These are phyloP conservation scores for Eumacrocentrus americanus DNA, from an alignment of 2,888 invertebrate genomes.

Conservation along the genomic window DNA sequence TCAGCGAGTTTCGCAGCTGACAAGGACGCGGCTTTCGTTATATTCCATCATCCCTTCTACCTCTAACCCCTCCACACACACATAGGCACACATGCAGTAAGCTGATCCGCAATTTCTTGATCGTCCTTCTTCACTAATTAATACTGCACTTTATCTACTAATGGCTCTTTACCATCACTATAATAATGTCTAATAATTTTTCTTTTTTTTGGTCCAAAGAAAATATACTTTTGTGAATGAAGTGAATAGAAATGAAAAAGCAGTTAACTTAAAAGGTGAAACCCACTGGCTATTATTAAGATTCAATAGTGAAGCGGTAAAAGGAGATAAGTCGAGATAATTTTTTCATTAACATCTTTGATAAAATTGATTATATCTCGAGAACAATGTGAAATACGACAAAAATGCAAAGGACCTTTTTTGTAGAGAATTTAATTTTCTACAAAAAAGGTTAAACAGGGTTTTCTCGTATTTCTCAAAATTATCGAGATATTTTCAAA, in stretches of 20 bases:
- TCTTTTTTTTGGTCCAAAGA: neutral
- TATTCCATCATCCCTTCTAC: slow-evolving; percentile 7
- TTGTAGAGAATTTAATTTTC: too few relatives aligned
- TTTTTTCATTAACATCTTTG: too few relatives aligned
- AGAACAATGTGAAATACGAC: too few relatives aligned
- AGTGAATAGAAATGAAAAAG: neutral
- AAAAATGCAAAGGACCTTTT: too few relatives aligned
- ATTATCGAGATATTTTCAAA: too few relatives aligned
- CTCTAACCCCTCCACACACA: neutral
- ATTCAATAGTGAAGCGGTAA: too few relatives aligned
- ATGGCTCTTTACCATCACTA: neutral
- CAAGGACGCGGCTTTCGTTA: slow-evolving; percentile 18
- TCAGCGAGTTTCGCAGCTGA: slow-evolving; percentile 25
- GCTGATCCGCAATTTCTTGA: neutral
- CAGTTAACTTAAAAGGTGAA: neutral
- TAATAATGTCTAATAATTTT: neutral
- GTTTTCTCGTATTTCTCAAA: too few relatives aligned
- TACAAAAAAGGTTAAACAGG: too few relatives aligned
- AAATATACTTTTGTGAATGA: neutral
- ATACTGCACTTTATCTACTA: neutral
- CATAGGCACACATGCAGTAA: neutral
- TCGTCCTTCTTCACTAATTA: neutral
- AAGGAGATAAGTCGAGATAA: too few relatives aligned
- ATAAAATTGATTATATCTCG: too few relatives aligned
- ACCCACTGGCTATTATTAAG: too few relatives aligned